Conservation (phyloP, 92 coral and sea anemone species). For the Bergia sp. region DNA sequence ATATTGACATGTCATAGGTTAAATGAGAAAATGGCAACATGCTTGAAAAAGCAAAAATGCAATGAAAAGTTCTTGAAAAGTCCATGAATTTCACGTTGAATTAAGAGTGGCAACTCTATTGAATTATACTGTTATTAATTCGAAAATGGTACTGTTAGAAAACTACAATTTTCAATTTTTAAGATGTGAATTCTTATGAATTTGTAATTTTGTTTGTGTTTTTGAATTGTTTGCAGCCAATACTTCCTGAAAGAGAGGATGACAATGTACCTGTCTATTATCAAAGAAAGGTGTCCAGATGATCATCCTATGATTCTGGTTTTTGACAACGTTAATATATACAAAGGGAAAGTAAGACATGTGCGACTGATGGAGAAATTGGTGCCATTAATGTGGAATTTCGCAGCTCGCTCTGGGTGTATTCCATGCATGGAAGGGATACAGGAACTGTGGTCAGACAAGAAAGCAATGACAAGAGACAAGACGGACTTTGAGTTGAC, state of each 20-base stretch:
- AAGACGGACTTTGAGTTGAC: not conserved
- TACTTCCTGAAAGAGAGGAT: constrained; percentile 45
- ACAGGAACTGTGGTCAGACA: not conserved
- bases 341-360: constrained; percentile 56
- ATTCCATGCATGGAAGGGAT: constrained; percentile 31
- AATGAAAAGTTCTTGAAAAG: too few relatives aligned
- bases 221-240: constrained; percentile 22
- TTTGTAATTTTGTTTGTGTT: too few relatives aligned
- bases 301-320: constrained; percentile 41
- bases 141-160: too few relatives aligned
- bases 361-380: constrained; percentile 38
- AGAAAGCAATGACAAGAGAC: not conserved
- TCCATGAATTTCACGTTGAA: too few relatives aligned
- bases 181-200: too few relatives aligned
- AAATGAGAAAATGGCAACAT: too few relatives aligned
- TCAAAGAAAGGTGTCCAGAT: constrained; percentile 33
- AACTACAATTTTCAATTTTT: too few relatives aligned
- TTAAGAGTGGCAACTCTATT: too few relatives aligned
- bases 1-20: too few relatives aligned
- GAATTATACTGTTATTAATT: too few relatives aligned
- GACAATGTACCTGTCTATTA: constrained; percentile 26
- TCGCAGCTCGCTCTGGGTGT: constrained; percentile 41
- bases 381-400: constrained; percentile 55
- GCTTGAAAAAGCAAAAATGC: too few relatives aligned
- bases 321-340: constrained; percentile 47